Base-by-base conservation (phyloP, 2,797 vertebrate genomes). In the Parauchenoglanis ngamensis region DNA sequence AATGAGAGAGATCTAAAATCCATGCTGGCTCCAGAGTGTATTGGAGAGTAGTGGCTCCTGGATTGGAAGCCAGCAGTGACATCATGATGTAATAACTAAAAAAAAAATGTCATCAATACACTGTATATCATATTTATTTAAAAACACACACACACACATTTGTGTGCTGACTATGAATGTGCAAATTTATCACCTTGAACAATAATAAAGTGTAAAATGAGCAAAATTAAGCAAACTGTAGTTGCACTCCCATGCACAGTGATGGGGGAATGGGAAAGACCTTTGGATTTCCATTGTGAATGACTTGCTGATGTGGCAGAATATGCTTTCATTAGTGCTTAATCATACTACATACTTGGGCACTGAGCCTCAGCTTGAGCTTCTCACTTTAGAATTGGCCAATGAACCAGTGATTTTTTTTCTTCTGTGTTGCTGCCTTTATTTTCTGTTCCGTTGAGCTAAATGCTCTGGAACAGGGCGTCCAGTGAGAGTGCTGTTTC, bases 391-490 rank as follows among this genome's bases (percentile, higher is more conserved):
- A 84, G 46, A 83, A 81, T 70, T 65, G 84, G 84, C 75, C 54
- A 68, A 44, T 75, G 21, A 44, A 88, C 73, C 57, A 59, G 35
- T 44, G 56, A 80, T 80, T 79, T 35, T 57, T 75, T 52, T 31
- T 80, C 35, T 82, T 78, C 44, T 46, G 59, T 87, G 68, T 65
- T 85, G 77, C 68, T 49, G 54, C 77, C 85, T 83, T 81, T 89
- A 85, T 88, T 93, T 89, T 87, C 57, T 91, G 91, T 90, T 93
- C 88, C 90, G 84, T 75, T 83, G 63, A 44, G 46, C 70, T 67
- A 15, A 86, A 90, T 86, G 79, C 91, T 91, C 57, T 61, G 57
- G 92, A 94, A 93, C 93, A 93, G 92, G 89, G 89, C 91, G 91
- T 91, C 92, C 91, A 89, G 90, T 91, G 92, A 94, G 90, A 89